A percentile compares a stretch with the other conserved stretches of the same genome.
Conservation (phyloP, 64 coral and sea anemone genomes). For the Cladopsammia gracilis region DNA sequence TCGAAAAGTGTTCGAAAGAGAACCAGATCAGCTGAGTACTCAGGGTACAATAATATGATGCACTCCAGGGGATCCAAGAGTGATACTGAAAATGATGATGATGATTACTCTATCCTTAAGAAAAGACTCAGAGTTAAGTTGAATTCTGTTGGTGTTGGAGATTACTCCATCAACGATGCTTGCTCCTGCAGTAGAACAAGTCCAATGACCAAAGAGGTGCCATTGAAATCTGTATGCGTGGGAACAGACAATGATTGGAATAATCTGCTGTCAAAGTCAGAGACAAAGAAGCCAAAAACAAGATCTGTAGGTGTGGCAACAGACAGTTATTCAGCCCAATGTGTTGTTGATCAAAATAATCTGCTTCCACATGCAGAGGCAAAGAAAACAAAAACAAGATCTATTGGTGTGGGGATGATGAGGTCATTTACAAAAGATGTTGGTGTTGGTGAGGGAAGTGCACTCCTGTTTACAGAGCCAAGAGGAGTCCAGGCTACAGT, state of each 20-base stretch:
- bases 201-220: background rate
- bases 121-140: conserved; percentile 73
- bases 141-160: conserved; percentile 80
- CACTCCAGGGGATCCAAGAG: conserved; percentile 81
- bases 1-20: conserved; percentile 73
- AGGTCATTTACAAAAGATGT: conserved; percentile 84
- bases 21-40: conserved; percentile 61
- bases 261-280: background rate
- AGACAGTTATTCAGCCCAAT: conserved; percentile 18
- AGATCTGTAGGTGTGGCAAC: conserved; percentile 91
- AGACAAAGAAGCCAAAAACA: conserved; percentile 40
- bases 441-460: conserved; percentile 77
- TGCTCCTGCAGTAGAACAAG: conserved; percentile 7
- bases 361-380: background rate
- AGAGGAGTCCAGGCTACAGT: conserved; percentile 48
- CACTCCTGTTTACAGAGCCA: conserved; percentile 51
- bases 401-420: conserved; percentile 94
- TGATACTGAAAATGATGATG: conserved; percentile 92
- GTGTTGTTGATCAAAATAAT: background rate
- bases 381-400: conserved; percentile 68
- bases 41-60: conserved; percentile 51
- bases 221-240: conserved; percentile 14
- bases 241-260: background rate
- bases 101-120: conserved; percentile 77
- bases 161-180: conserved; percentile 62